Base-by-base conservation (phyloP, 2,888 invertebrate species). In the Thecocarcelia acutangulata region DNA sequence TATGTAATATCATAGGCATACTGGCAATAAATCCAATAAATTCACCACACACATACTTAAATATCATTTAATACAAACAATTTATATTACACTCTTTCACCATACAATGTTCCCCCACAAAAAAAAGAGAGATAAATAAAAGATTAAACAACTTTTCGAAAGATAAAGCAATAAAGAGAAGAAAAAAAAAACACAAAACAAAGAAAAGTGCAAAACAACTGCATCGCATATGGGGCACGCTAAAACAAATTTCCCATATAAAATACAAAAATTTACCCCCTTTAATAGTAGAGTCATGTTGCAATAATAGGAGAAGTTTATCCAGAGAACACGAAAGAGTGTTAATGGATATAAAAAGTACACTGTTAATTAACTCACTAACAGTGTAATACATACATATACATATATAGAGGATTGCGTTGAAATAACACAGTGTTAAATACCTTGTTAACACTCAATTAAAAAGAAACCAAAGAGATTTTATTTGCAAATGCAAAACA, bases 361-460 rank as follows among this genome's bases (percentile, higher is more conserved):
- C 17, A 15, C 42, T 64, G 58, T 50, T 72, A 72, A 78, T 78
- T 64, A 58, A 15, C 28, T 37, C 52, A 69, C 58, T 50, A 76
- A 21, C 52, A 66, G 15, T 48, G 12, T 6, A 17, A n/a, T 48
- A 44, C 54, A 13, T 17, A 56, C 56, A 37, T n/a, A 54, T n/a
- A n/a, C n/a, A n/a, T n/a, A n/a, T n/a, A n/a, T n/a, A n/a, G n/a
- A n/a, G n/a, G 19, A 54, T 12, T n/a, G 54, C 56, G 56, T 48
- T 59, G 2, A 54, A 63, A 77, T 33, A 72, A 59, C 48, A 48
- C 58, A 64, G 72, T 72, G 72, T 37, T 78, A 72, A 77, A 66
- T 78, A 58, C 17, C 59, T 59, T 72, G 64, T 78, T 78, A 78
- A 66, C 78, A 66, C 66, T 70, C 56, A 37, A 78, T 61, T 77